phyloP scores from a whole-genome alignment of 2,797 vertebrate genomes.

The Craterocephalus amniculus region DNA sequence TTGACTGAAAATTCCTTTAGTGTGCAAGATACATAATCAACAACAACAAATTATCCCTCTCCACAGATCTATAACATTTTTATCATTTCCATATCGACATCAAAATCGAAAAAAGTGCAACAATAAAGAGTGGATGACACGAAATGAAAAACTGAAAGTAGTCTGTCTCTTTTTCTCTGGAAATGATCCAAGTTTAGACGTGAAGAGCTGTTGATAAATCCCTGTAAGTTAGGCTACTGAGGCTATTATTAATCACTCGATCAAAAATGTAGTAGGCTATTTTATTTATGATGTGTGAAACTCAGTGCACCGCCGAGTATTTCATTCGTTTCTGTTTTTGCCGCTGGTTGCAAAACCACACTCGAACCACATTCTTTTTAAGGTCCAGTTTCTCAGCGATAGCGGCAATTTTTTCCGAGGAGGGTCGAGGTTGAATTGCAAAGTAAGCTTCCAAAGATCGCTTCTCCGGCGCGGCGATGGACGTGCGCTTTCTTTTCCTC shows the following conservation, averaged over 20 bases:
- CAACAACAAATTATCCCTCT: slow-evolving; percentile 50
- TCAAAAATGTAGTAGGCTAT: slow-evolving; percentile 74
- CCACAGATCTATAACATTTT: slow-evolving; percentile 47
- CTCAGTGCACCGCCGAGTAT: slow-evolving; percentile 91
- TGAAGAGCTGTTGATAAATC: slow-evolving; percentile 68
- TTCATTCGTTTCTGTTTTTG: slow-evolving; percentile 97
- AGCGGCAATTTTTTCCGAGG: slow-evolving; percentile 92
- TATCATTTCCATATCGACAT: slow-evolving; percentile 28
- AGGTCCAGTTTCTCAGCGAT: slow-evolving; percentile 94
- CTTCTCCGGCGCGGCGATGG: slow-evolving; percentile 94
- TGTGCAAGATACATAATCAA: slow-evolving; percentile 55
- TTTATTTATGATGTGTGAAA: slow-evolving; percentile 66
- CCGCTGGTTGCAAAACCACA: slow-evolving; percentile 96
- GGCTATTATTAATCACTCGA: slow-evolving; percentile 77
- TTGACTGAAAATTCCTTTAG: slow-evolving; percentile 18
- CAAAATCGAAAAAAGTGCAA: slow-evolving; percentile 57
- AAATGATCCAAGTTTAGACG: slow-evolving; percentile 65
- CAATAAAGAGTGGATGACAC: slow-evolving; percentile 53
- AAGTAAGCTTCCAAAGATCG: slow-evolving; percentile 95
- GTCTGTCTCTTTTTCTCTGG: slow-evolving; percentile 24
- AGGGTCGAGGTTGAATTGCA: slow-evolving; percentile 92
- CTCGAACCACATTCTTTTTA: slow-evolving; percentile 94
- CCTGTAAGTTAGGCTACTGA: slow-evolving; percentile 70
- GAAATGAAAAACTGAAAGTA: slow-evolving; percentile 26
- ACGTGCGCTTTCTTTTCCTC: slow-evolving; percentile 92